Evolutionary conservation across 2,888 invertebrate genomes (phyloP).

Genomic region (Heliconius ethilla): DNA sequence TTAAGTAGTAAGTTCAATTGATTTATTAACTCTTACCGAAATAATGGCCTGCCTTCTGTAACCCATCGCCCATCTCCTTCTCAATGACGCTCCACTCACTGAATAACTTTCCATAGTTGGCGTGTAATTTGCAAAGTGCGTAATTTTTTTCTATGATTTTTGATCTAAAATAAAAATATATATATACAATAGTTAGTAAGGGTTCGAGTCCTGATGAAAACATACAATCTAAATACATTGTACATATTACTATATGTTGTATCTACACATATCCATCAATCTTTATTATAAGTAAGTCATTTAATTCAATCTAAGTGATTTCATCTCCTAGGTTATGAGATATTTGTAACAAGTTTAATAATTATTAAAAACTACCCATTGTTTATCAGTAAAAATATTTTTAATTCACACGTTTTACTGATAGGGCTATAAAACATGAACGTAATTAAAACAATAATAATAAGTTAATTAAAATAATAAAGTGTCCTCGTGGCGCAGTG

Average conservation of each 20-base stretch:
- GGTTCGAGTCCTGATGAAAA: not conserved
- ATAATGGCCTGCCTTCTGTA: conserved; percentile 86
- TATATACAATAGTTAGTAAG: not conserved
- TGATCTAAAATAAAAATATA: conserved; percentile 68
- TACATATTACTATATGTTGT: not conserved
- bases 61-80: conserved; percentile 89
- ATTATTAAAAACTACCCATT: no score
- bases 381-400: no score
- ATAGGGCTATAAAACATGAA: not conserved
- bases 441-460: no score
- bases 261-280: no score
- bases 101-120: conserved; percentile 90
- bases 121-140: conserved; percentile 89
- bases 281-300: no score
- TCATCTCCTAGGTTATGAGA: no score
- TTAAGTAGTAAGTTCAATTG: no score
- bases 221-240: not conserved
- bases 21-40: conserved; percentile 66
- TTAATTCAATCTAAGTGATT: no score
- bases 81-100: conserved; percentile 94
- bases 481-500: no score
- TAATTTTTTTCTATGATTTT: conserved; percentile 89
- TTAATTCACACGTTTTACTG: not conserved
- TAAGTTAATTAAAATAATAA: no score
- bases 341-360: no score